Evolutionary conservation across 2,797 vertebrate genomes (phyloP), one percentile per base, ranked within the genome.

Genomic region (Hybognathus amarus): DNA sequence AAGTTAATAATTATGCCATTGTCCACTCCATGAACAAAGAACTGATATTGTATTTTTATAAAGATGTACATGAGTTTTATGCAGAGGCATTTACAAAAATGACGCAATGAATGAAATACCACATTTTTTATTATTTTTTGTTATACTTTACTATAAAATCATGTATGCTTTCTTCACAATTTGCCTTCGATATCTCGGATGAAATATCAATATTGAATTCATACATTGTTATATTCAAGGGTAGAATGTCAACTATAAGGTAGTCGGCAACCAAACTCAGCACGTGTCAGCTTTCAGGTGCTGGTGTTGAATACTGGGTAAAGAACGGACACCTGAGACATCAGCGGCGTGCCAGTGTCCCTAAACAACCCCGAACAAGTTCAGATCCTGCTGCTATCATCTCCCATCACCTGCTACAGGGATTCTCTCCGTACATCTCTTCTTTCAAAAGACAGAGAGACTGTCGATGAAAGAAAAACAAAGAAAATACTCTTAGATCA

Each of bases 231-330:
- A 77, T 40, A 47, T 66, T 63, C 42, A 38, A 66, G 22, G 27
- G 59, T 38, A 77, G 75, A 64, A 81, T 77, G 77, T 77, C 82
- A 59, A 77, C 77, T 83, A 77, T 67, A 82, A 61, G 80, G 73
- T 81, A 66, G 68, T 33, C 52, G 50, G 52, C 82, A 84, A 78
- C n/a, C 71, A 80, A 84, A 87, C 75, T 80, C 61, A 68, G 80
- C 50, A 40, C 83, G 70, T 85, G 79, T 88, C 78, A 84, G 76
- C 87, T 85, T 83, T 84, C 82, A 84, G 76, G 70, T 85, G 73
- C 79, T 80, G 79, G 86, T 88, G 86, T 80, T 77, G 33, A 56
- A 61, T 75, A 70, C 83, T 61, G 68, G 81, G 66, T 83, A 54
- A 27, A 64, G 77, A 83, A 70, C 52, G 15, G 86, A 87, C 77